Base-by-base conservation (phyloP, 2,888 invertebrate genomes). In the Herminia tarsipennalis region DNA sequence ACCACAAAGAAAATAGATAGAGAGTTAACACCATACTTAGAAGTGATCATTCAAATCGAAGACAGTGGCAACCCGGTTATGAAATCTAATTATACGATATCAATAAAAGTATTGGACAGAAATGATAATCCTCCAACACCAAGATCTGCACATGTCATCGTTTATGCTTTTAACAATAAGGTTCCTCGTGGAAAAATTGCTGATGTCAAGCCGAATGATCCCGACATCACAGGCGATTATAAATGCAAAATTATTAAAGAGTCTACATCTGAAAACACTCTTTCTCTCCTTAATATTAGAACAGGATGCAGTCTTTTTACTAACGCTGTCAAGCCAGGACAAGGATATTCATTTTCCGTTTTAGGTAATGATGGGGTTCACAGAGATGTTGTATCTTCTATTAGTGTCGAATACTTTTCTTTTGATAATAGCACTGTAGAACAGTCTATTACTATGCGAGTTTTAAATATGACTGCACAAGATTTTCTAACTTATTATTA, bases 361-460 rank as follows among this genome's bases (percentile, higher is more conserved):
- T 94, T 95, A 5, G 98, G 98, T 1, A 97, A 96, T 78, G 99
- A 99, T 83, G 98, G 98, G 0, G 94, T 94, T 61, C 97, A 98
- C 75, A 93, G 93, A 42, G 96, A 97, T 81, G 98, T 98, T 0
- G 89, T 94, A n/a, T 98, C 98, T 1, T 95, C 95, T 4, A 95
- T 98, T 2, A 95, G 95, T 3, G 94, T 98, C 0, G 95, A 96
- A 75, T 97, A 97, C 73, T 91, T 95, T 36, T 92, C 93, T 2
- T 97, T 98, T 76, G 94, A 95, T 61, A 97, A 98, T 74, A 83
- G 86, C 8, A 98, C 98, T 0, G 93, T 98, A 2, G 95, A 95
- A 40, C 96, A 97, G 78, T 96, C 97, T 5, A 91, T 98, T 0
- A 95, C 96, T 0, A 80, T 98, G 9, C 93, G 95, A 65, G 92